Percentiles rank a stretch among this genome's conserved stretches.
Evolutionary conservation across 1,140 invertebrate genomes (phyloP).

Genomic region (Drosophila athabasca): DNA sequence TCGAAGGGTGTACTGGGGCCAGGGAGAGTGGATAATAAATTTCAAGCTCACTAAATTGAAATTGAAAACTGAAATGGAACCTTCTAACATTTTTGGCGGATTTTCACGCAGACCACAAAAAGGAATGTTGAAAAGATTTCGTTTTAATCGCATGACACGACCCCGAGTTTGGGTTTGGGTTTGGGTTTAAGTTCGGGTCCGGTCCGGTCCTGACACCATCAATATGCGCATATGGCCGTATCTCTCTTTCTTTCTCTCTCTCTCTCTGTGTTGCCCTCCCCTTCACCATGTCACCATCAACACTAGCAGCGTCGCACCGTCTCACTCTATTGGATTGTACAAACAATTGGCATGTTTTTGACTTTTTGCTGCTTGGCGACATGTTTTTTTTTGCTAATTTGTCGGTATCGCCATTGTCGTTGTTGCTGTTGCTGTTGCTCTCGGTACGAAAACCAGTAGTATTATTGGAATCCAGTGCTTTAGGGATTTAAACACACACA

Average conservation of each 20-base stretch:
- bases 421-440: constrained; percentile 30
- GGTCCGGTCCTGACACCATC: background rate
- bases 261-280: constrained; percentile 1
- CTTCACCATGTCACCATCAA: too few relatives aligned
- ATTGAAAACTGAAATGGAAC: background rate
- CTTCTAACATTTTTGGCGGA: constrained; percentile 27
- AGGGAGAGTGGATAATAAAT: constrained; percentile 2
- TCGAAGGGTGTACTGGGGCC: constrained; percentile 7
- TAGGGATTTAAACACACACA: constrained; percentile 65
- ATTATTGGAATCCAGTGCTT: constrained; percentile 72
- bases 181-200: too few relatives aligned
- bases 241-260: constrained; percentile 2
- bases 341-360: constrained; percentile 72
- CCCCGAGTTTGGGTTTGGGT: background rate
- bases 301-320: background rate
- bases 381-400: constrained; percentile 73
- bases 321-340: constrained; percentile 36
- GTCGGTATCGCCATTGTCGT: constrained; percentile 49
- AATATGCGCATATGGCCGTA: background rate
- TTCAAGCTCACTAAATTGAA: background rate
- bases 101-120: constrained; percentile 50
- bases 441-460: constrained; percentile 8
- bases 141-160: constrained; percentile 73
- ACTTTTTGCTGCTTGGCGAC: constrained; percentile 68
- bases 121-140: constrained; percentile 61